phyloP scores from a whole-genome alignment of 2,888 invertebrate genomes.

The Antheraea assamensis region DNA sequence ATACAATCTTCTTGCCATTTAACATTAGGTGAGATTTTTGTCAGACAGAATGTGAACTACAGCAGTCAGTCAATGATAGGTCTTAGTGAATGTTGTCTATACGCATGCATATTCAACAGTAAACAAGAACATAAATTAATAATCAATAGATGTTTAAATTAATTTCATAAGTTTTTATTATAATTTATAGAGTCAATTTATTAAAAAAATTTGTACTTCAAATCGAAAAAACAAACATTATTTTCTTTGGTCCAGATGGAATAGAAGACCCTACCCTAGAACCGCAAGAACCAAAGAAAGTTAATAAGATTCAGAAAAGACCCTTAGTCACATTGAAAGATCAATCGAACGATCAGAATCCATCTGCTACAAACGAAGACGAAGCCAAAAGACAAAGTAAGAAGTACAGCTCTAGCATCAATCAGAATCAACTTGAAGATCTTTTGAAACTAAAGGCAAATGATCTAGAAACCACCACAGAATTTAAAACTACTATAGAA shows the following conservation, averaged over 20 bases:
- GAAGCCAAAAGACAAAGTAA: constrained; percentile 74
- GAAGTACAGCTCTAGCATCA: constrained; percentile 72
- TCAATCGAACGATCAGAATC: constrained; percentile 60
- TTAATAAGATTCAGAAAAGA: constrained; percentile 59
- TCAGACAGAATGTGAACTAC: not conserved
- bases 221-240: not conserved
- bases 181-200: not conserved
- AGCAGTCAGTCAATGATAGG: not conserved
- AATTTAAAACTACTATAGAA: constrained; percentile 50
- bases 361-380: constrained; percentile 71
- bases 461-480: constrained; percentile 55
- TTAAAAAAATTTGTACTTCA: not conserved
- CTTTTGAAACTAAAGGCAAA: constrained; percentile 51
- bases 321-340: constrained; percentile 65
- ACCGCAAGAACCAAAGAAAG: constrained; percentile 42
- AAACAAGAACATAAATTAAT: no score
- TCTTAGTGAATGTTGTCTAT: no score
- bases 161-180: no score
- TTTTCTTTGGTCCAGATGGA: constrained; percentile 45
- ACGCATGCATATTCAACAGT: not conserved
- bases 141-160: not conserved
- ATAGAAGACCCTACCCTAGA: constrained; percentile 63
- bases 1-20: not conserved
- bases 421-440: constrained; percentile 69
- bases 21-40: not conserved